Conservation (phyloP, 1,140 invertebrate genomes). For the Lordiphosa stackelbergi region DNA sequence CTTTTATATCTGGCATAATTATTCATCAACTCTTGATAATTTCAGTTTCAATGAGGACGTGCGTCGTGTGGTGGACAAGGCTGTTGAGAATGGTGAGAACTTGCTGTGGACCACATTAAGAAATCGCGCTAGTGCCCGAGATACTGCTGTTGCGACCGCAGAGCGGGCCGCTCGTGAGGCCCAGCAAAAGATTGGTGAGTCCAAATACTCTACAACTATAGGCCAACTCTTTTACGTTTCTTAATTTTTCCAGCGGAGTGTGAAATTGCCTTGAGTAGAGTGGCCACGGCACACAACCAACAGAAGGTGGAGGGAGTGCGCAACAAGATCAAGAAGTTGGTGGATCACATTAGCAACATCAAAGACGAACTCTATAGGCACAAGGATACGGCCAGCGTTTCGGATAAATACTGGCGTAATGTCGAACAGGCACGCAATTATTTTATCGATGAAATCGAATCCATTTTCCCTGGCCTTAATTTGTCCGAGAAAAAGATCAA, state of each 20-base stretch:
- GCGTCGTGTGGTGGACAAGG: constrained; percentile 80
- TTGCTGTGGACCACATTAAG: constrained; percentile 81
- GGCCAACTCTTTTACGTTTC: not conserved
- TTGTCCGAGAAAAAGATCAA: constrained; percentile 82
- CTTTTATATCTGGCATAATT: no score
- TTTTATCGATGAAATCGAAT: constrained; percentile 85
- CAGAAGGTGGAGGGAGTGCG: constrained; percentile 76
- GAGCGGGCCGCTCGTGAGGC: constrained; percentile 77
- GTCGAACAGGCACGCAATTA: constrained; percentile 82
- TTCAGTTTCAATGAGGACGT: constrained; percentile 81
- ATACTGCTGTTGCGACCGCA: constrained; percentile 78
- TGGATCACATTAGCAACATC: constrained; percentile 80
- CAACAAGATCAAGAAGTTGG: constrained; percentile 81
- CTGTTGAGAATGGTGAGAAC: constrained; percentile 79
- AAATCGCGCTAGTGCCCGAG: constrained; percentile 79
- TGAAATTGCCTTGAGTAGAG: constrained; percentile 78
- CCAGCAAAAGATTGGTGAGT: constrained; percentile 63
- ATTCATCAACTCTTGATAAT: no score
- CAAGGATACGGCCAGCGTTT: constrained; percentile 79
- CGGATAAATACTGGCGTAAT: constrained; percentile 85
- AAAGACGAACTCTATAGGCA: constrained; percentile 81
- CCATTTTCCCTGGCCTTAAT: constrained; percentile 84
- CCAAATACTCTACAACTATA: not conserved
- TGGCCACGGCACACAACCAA: constrained; percentile 77
- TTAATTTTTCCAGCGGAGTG: constrained; percentile 44